Base-by-base conservation (phyloP, 64 coral and sea anemone species). In the Pocillopora verrucosa region DNA sequence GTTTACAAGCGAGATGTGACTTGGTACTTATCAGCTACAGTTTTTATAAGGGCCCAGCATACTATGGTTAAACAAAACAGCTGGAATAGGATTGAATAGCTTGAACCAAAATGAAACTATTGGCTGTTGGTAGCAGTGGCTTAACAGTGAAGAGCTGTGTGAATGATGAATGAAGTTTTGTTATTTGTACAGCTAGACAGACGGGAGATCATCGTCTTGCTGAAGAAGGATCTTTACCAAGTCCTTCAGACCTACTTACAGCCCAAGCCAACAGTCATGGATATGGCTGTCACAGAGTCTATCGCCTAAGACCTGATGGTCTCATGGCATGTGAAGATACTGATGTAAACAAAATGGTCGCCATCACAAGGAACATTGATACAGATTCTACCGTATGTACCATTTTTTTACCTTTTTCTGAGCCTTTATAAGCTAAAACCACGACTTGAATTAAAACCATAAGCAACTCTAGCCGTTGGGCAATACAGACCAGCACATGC, bases 271-370 rank as follows among this genome's bases (percentile, higher is more conserved):
- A 77, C 22, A 68, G 60, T 73, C 77, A 74, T 76, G 88, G 94
- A 0, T 88, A 93, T 41, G 80, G 92, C 57, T 96, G 94, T 61
- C 94, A 96, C 79, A 81, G 80, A 30, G 79, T 96, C 15, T 96
- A 88, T 62, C 88, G 94, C 34, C 88, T 96, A 7, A 90, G 87
- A 60, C 91, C 94, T 7, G 89, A 93, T 84, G 94, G 94, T 0
- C 72, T 96, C 12, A 96, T 96, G 94, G 92, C 85, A 2, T 96
- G 94, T 88, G 91, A 91, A 60, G 94, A 96, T 70, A 76, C 26
- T 11, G 65, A 63, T 30, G 61, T 80, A 24, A 86, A 88, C 78
- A 67, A 57, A 60, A 82, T 93, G 56, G 94, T 96, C 0, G 91
- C 94, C 30, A 89, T 88, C 11, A 93, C 94, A 13, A 93, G 84